A percentile compares a stretch with the other conserved stretches of the same genome.
Conservation (phyloP, 1,140 invertebrate species). For the Nephila pilipes region DNA sequence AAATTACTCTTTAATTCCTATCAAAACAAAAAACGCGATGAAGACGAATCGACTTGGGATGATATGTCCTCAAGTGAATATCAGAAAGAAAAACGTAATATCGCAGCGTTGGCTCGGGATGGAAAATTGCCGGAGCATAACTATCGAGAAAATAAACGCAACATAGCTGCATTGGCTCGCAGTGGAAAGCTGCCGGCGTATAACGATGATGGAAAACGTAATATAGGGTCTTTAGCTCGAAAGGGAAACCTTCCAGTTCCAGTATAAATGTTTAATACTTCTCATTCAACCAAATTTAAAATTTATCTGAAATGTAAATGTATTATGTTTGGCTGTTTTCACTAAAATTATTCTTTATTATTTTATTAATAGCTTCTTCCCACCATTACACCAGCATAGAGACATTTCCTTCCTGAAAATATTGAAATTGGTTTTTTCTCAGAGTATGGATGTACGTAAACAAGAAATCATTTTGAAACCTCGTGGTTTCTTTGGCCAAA, state of each 20-base stretch:
- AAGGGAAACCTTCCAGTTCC: slow-evolving; percentile 18
- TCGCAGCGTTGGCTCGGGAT: slow-evolving; percentile 56
- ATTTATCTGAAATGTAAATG: not conserved
- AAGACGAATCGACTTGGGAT: not conserved
- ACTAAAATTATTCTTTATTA: not conserved
- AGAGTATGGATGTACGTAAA: no score
- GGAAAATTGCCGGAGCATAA: not conserved
- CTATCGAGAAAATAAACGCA: not conserved
- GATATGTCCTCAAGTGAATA: not conserved
- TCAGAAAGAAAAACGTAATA: slow-evolving; percentile 53
- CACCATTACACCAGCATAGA: not conserved
- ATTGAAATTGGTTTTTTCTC: no score
- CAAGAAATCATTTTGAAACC: no score
- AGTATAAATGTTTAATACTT: not conserved
- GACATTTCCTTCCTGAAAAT: not conserved
- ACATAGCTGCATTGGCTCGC: slow-evolving; percentile 26
- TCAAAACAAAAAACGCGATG: not conserved
- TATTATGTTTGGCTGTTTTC: not conserved
- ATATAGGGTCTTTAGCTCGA: slow-evolving; percentile 12
- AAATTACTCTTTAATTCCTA: slow-evolving; percentile 10
- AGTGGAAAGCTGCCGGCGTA: slow-evolving; percentile 34
- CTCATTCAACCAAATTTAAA: not conserved
- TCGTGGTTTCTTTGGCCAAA: no score
- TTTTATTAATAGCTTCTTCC: not conserved
- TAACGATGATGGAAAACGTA: slow-evolving; percentile 9